Conservation (phyloP, 1,140 invertebrate species). For the Meloidogyne hapla region DNA sequence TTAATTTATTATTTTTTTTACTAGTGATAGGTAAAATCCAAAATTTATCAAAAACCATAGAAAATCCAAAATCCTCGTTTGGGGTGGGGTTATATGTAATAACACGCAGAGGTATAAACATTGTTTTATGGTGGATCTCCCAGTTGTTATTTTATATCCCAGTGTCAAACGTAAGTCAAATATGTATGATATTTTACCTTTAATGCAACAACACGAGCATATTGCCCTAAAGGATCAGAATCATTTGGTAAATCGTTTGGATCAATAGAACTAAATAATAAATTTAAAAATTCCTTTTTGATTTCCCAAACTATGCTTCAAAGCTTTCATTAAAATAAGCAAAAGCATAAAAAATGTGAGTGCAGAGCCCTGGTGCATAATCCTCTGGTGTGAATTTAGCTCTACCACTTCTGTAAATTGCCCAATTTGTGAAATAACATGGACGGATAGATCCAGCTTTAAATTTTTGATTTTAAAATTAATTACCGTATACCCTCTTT, state of each 20-base stretch:
- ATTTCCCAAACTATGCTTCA: slow-evolving; percentile 77
- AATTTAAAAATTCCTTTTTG: slow-evolving; percentile 7
- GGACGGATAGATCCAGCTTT: not conserved
- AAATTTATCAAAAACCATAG: too few relatives aligned
- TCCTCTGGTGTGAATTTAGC: slow-evolving; percentile 90
- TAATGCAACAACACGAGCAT: slow-evolving; percentile 56
- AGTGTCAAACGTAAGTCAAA: too few relatives aligned
- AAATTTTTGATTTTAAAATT: too few relatives aligned
- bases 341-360: slow-evolving; percentile 91
- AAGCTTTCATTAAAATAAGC: slow-evolving; percentile 92
- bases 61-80: too few relatives aligned
- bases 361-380: slow-evolving; percentile 88
- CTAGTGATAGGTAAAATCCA: not conserved
- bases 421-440: slow-evolving; percentile 87
- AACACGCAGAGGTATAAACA: too few relatives aligned
- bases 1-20: not conserved
- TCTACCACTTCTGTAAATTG: slow-evolving; percentile 85
- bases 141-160: too few relatives aligned
- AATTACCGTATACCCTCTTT: too few relatives aligned
- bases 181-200: too few relatives aligned
- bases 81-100: too few relatives aligned
- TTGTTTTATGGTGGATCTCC: too few relatives aligned
- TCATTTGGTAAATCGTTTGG: slow-evolving; percentile 58
- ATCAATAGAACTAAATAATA: slow-evolving; percentile 59
- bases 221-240: slow-evolving; percentile 55